Conservation (phyloP, 2,797 vertebrate species). For the Botia kubotai region DNA sequence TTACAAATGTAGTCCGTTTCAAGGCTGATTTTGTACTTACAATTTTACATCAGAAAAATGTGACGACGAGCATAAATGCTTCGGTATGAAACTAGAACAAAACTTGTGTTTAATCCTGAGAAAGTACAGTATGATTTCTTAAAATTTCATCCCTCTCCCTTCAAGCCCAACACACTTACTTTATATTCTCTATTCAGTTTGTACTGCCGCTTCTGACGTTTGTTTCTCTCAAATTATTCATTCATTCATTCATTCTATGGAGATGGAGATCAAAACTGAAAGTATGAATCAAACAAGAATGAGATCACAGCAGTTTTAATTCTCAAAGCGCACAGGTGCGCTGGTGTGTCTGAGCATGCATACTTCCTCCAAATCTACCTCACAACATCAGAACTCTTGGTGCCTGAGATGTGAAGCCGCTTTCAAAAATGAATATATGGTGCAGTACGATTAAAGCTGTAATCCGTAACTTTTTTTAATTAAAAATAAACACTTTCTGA, state of each 20-base stretch:
- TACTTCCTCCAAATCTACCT: conserved; percentile 61
- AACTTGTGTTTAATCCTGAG: not conserved
- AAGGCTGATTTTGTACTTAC: not conserved
- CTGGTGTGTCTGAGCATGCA: not conserved
- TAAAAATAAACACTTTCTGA: too few species aligned
- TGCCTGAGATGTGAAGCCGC: not conserved
- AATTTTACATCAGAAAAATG: not conserved
- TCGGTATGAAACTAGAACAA: not conserved
- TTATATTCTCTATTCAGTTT: not conserved
- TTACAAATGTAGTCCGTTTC: not conserved
- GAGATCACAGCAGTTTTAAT: conserved; percentile 61
- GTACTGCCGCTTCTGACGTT: not conserved
- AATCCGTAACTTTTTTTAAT: too few species aligned
- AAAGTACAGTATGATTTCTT: not conserved
- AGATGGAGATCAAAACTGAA: conserved; percentile 42
- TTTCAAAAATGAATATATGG: conserved; percentile 8
- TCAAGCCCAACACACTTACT: not conserved
- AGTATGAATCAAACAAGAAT: conserved; percentile 36
- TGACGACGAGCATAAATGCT: not conserved
- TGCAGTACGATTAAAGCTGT: not conserved
- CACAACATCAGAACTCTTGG: conserved; percentile 24
- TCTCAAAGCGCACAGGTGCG: conserved; percentile 23
- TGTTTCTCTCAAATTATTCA: not conserved
- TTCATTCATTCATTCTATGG: conserved; percentile 30
- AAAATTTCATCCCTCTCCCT: not conserved